Conservation (phyloP, 2,797 vertebrate genomes). For the Lindbergichthys nudifrons region DNA sequence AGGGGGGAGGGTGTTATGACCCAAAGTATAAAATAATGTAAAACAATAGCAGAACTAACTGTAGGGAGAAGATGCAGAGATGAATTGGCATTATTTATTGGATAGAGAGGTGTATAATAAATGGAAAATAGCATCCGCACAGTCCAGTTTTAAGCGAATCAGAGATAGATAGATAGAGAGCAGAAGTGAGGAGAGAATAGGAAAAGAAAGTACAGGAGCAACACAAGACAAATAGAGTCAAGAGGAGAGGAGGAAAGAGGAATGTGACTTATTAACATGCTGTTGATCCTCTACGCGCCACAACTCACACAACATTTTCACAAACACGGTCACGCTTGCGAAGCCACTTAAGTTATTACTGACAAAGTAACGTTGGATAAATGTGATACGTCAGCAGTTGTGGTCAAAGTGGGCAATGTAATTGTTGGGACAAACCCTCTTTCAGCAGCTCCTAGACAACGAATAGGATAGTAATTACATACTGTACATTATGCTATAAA, state of each 20-base stretch:
- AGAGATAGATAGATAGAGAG: neutral
- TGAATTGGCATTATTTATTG: slow-evolving; percentile 59
- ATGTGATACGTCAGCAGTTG: neutral
- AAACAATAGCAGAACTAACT: slow-evolving; percentile 58
- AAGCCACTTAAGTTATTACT: slow-evolving; percentile 23
- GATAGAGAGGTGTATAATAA: slow-evolving; percentile 28
- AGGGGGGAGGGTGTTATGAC: slow-evolving; percentile 39
- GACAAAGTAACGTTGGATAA: slow-evolving; percentile 11
- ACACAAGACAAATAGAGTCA: too few species aligned
- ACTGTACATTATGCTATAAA: neutral
- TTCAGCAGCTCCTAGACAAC: neutral
- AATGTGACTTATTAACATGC: slow-evolving; percentile 68
- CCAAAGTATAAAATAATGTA: slow-evolving; percentile 60
- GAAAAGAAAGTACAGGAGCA: slow-evolving; percentile 25
- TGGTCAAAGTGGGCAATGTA: neutral
- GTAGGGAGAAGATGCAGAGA: slow-evolving; percentile 33
- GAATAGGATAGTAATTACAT: neutral
- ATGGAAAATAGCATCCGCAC: slow-evolving; percentile 3
- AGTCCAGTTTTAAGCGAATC: slow-evolving; percentile 22
- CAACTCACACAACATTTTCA: slow-evolving; percentile 41
- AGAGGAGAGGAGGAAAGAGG: slow-evolving; percentile 28
- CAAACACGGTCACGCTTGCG: slow-evolving; percentile 29
- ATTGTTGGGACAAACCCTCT: neutral
- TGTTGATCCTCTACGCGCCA: slow-evolving; percentile 62
- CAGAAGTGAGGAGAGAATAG: neutral